Percentiles rank a stretch among this genome's conserved stretches.
phyloP scores from a whole-genome alignment of 35 echinoderm and acorn worm genomes.

The Strongylocentrotus purpuratus region DNA sequence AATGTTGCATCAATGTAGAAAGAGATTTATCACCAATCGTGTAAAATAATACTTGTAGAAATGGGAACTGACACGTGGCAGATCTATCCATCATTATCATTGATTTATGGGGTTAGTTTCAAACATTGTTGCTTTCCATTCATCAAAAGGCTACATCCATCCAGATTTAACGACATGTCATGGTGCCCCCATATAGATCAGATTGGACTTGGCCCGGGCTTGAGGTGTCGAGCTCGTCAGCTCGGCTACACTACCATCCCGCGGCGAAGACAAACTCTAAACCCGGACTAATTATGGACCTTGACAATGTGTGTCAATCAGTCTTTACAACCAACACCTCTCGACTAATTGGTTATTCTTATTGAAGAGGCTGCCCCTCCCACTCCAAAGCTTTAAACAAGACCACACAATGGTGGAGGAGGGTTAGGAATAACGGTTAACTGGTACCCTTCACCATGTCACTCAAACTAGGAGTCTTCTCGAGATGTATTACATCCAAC shows the following conservation, averaged over 20 bases:
- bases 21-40: too few species aligned
- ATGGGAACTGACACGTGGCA: too few species aligned
- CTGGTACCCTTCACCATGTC: not conserved
- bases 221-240: not conserved
- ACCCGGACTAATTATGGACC: conserved; percentile 13
- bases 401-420: conserved; percentile 5
- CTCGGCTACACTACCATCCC: not conserved
- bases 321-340: not conserved
- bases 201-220: not conserved
- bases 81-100: too few species aligned
- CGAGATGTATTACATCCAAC: not conserved
- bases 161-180: too few species aligned
- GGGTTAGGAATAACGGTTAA: conserved; percentile 16
- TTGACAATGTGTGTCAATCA: conserved; percentile 35
- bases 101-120: too few species aligned
- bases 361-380: not conserved
- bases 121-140: too few species aligned
- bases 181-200: not conserved
- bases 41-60: too few species aligned
- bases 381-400: not conserved
- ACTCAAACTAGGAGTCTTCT: not conserved
- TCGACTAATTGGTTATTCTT: conserved; percentile 33
- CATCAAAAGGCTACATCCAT: too few species aligned
- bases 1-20: not conserved
- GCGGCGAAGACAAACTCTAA: not conserved